Conservation (phyloP, 1,140 invertebrate species). For the Drosophila sechellia region DNA sequence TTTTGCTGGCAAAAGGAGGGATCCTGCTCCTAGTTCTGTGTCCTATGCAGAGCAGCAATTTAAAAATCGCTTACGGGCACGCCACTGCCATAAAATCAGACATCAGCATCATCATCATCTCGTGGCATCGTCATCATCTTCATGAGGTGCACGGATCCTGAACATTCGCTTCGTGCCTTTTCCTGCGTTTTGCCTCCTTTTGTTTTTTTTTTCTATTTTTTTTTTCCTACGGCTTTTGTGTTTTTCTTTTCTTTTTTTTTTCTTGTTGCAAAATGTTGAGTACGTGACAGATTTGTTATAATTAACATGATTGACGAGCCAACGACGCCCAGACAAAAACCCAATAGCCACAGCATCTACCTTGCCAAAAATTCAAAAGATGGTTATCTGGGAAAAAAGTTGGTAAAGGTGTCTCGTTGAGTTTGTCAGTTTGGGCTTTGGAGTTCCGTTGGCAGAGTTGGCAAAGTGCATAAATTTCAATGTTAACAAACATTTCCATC, state of each 20-base stretch:
- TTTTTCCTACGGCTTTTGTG: not conserved
- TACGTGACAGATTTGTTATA: slow-evolving; percentile 78
- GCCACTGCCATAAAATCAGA: slow-evolving; percentile 74
- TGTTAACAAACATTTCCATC: slow-evolving; percentile 50
- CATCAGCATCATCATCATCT: slow-evolving; percentile 53
- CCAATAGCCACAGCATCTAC: not conserved
- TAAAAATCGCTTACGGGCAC: slow-evolving; percentile 75
- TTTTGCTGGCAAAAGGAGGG: slow-evolving; percentile 26
- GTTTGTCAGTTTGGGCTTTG: slow-evolving; percentile 31
- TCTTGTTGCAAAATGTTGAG: slow-evolving; percentile 53
- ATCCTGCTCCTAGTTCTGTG: slow-evolving; percentile 26
- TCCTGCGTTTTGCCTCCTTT: slow-evolving; percentile 54
- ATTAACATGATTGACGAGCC: slow-evolving; percentile 76
- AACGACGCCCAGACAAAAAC: slow-evolving; percentile 42
- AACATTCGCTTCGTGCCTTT: slow-evolving; percentile 62
- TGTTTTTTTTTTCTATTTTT: slow-evolving; percentile 10
- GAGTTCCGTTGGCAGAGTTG: slow-evolving; percentile 2
- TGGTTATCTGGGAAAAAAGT: not conserved
- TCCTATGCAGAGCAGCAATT: slow-evolving; percentile 72
- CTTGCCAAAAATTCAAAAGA: slow-evolving; percentile 12
- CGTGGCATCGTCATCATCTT: slow-evolving; percentile 50
- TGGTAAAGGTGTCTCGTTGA: slow-evolving; percentile 6
- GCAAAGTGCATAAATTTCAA: slow-evolving; percentile 68
- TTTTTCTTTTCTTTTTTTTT: slow-evolving; percentile 37
- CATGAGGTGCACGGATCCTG: slow-evolving; percentile 37